phyloP scores from a whole-genome alignment of 2,888 invertebrate genomes.

The Alviniconcha strummeri region DNA sequence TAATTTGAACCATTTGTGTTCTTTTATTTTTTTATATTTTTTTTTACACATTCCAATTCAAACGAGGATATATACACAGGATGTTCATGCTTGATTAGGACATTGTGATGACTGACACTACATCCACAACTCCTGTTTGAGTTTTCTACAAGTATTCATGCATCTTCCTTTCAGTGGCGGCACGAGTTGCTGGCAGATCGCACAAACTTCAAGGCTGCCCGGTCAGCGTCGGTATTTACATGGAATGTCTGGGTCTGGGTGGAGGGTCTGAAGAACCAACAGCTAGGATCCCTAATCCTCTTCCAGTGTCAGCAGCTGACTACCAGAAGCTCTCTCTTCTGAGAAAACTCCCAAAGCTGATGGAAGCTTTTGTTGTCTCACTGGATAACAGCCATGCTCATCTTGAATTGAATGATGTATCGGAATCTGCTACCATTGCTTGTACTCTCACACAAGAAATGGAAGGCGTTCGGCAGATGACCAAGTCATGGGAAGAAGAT shows the following conservation, averaged over 20 bases:
- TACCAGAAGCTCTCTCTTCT: not conserved
- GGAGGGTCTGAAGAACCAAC: constrained; percentile 19
- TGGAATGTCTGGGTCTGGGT: constrained; percentile 23
- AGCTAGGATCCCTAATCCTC: not conserved
- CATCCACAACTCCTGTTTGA: too few relatives aligned
- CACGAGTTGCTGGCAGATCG: not conserved
- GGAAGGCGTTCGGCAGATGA: not conserved
- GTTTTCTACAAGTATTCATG: too few relatives aligned
- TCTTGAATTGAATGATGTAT: not conserved
- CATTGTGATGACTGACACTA: too few relatives aligned
- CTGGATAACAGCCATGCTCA: constrained; percentile 15
- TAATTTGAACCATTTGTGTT: too few relatives aligned
- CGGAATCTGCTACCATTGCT: not conserved
- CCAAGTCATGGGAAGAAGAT: constrained; percentile 9
- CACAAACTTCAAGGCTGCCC: constrained; percentile 7
- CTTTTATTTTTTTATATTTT: too few relatives aligned
- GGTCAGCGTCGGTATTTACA: constrained; percentile 11
- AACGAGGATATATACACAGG: too few relatives aligned
- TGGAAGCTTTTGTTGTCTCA: not conserved
- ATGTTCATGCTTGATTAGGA: too few relatives aligned
- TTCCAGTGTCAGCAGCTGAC: not conserved
- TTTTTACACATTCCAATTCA: too few relatives aligned
- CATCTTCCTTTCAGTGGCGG: constrained; percentile 16
- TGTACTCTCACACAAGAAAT: constrained; percentile 16
- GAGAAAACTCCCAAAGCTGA: not conserved